Percentiles rank a stretch among this genome's conserved stretches.
phyloP scores from a whole-genome alignment of 1,140 invertebrate genomes.

The Scaptomyza graminum region DNA sequence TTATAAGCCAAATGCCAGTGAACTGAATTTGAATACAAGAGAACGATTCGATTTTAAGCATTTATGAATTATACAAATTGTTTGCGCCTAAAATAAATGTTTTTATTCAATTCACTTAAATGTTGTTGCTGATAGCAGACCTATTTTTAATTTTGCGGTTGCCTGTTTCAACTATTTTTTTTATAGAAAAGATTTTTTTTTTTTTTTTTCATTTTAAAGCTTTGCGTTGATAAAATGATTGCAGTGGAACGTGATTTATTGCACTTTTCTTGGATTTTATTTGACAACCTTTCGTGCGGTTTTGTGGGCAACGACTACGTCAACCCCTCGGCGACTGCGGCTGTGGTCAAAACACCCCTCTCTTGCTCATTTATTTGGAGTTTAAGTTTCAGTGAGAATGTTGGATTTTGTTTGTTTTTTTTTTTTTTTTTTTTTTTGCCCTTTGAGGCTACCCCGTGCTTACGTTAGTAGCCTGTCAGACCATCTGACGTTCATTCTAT shows the following conservation, averaged over 20 bases:
- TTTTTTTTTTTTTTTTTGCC: constrained; percentile 3
- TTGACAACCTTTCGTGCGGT: constrained; percentile 71
- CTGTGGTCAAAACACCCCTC: constrained; percentile 23
- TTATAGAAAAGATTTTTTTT: constrained; percentile 2
- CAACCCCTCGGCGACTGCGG: constrained; percentile 23
- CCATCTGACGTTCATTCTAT: constrained; percentile 48
- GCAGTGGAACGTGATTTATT: constrained; percentile 70
- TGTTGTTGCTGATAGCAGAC: constrained; percentile 12
- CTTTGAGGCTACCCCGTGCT: constrained; percentile 3
- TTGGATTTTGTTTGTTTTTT: constrained; percentile 1
- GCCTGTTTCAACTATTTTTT: background rate
- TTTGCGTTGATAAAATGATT: constrained; percentile 55
- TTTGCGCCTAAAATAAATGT: constrained; percentile 18
- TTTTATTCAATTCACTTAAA: constrained; percentile 40
- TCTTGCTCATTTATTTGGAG: constrained; percentile 1
- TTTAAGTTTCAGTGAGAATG: constrained; percentile 1
- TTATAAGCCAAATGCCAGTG: constrained; percentile 33
- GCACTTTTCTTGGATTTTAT: constrained; percentile 71
- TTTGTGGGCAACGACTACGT: constrained; percentile 27
- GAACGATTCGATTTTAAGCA: background rate
- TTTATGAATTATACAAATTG: constrained; percentile 11
- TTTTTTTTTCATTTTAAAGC: constrained; percentile 9
- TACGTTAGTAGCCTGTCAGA: constrained; percentile 35
- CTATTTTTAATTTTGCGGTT: constrained; percentile 2
- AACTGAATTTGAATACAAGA: constrained; percentile 36